A percentile compares a stretch with the other conserved stretches of the same genome.
Conservation (phyloP, 1,140 invertebrate genomes). For the Leptinotarsa texana region DNA sequence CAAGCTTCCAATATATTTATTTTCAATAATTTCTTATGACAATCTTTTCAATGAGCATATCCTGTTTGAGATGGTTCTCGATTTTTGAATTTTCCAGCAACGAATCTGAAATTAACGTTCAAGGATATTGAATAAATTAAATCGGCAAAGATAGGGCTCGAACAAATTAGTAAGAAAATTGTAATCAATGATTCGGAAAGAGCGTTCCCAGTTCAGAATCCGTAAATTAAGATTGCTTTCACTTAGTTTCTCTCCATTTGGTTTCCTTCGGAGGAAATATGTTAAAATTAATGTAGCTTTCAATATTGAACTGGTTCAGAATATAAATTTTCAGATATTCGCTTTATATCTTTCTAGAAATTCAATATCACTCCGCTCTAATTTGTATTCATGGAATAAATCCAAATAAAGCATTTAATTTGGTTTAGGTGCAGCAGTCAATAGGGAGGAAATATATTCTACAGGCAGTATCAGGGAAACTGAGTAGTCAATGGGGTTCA, state of each 20-base stretch:
- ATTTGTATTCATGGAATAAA: constrained; percentile 40
- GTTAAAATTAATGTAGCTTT: constrained; percentile 51
- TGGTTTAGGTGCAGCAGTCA: constrained; percentile 29
- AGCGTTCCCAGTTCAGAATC: constrained; percentile 36
- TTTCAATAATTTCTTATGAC: no score
- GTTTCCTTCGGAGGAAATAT: constrained; percentile 44
- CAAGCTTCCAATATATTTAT: no score
- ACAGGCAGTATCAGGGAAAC: no score
- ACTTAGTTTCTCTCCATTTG: constrained; percentile 45
- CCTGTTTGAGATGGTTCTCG: not conserved
- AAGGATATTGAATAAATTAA: constrained; percentile 38
- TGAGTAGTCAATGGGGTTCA: no score
- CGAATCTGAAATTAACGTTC: constrained; percentile 18
- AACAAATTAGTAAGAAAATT: constrained; percentile 52
- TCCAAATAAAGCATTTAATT: constrained; percentile 45
- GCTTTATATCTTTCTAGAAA: constrained; percentile 41
- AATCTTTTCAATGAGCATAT: not conserved
- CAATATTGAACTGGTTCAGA: constrained; percentile 49
- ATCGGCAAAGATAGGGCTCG: constrained; percentile 29
- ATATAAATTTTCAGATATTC: constrained; percentile 48
- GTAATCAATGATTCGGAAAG: constrained; percentile 51
- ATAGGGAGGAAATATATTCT: constrained; percentile 2
- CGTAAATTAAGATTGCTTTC: constrained; percentile 45
- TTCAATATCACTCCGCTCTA: constrained; percentile 42
- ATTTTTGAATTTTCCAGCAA: not conserved